Conservation (phyloP, 2,113 vertebrate species). For the human (Homo sapiens) region GRCh38 chr6:69236501-69237000, state of each 20-base stretch:
- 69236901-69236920: not conserved
- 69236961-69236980: not conserved
- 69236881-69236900: not conserved
- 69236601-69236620: not conserved
- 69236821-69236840: not conserved
- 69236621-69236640: not conserved
- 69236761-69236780: not conserved
- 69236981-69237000: not conserved
- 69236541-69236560: not conserved
- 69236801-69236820: not conserved
- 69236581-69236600: not conserved
- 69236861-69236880: not conserved
- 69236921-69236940: not conserved
- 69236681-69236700: not conserved
- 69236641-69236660: not conserved
- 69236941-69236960: not conserved
- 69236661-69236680: not conserved
- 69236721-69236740: not conserved
- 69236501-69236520: not conserved
- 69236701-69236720: not conserved
- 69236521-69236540: not conserved
- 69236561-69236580: not conserved
- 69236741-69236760: not conserved
- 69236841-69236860: not conserved
- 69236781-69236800: constrained; percentile 9